Evolutionary conservation across 1,140 invertebrate genomes (phyloP), one percentile per base, ranked within the genome.

Genomic region (Eriocheir sinensis): DNA sequence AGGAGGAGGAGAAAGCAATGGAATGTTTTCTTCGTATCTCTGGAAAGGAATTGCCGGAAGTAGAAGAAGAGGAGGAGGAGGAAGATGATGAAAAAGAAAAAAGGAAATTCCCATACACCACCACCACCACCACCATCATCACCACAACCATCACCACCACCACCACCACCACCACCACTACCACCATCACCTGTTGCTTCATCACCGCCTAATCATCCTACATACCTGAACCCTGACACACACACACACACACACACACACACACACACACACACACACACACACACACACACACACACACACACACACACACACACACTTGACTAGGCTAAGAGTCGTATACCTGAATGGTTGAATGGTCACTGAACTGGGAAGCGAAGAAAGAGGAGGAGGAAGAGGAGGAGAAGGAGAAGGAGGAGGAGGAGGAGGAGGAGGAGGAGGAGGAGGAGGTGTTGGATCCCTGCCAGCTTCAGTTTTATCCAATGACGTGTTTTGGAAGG

Each of bases 211-310:
- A n/a, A 15, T 38, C 40, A 86, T 27, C 32, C 40, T 2, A 32
- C 30, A 86, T 41, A 41, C 83, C 34, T 41, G 40, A 38, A 34
- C 8, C 32, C n/a, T 8, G 15, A 85, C 81, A 85, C 81, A 85
- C 81, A 85, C 81, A 85, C 81, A 86, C 83, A 86, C 83, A 86
- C 83, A 86, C 83, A 86, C 83, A 86, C 83, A 86, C 83, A 86
- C 83, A 86, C 83, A 86, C 83, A 86, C 83, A 86, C 83, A 36
- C n/a, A 86, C 15, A 32, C 27, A 86, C 27, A 83, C 80, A 83
- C 27, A 83, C 80, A 83, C 80, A 83, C 27, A 83, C 34, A 27
- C 80, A 83, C 80, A 83, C 80, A 27, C 80, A 83, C 80, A 83
- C 80, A 83, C 80, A 83, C 80, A 83, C 80, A 83, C 30, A 36